A percentile compares a stretch with the other conserved stretches of the same genome.
phyloP scores from a whole-genome alignment of 2,888 invertebrate genomes.

The Linhomoeus sp. region DNA sequence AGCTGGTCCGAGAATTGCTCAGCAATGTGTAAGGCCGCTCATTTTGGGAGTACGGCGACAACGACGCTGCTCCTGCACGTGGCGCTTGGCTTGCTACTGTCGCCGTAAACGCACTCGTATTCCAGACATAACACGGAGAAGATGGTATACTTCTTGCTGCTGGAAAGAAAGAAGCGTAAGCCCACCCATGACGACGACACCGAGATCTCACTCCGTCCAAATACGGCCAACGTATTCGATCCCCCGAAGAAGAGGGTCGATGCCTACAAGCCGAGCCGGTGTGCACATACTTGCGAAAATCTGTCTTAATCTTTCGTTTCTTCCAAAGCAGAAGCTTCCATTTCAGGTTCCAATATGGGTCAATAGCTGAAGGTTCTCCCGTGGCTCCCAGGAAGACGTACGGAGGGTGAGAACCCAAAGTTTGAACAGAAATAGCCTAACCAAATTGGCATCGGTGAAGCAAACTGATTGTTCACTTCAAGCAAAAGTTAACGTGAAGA shows the following conservation, averaged over 20 bases:
- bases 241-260: conserved; percentile 86
- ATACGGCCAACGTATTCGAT: conserved; percentile 27
- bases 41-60: too few relatives aligned
- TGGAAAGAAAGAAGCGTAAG: conserved; percentile 81
- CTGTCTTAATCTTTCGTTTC: too few relatives aligned
- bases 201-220: conserved; percentile 38
- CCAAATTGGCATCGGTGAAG: too few relatives aligned
- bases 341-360: conserved; percentile 40
- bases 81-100: too few relatives aligned
- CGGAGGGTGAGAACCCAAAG: conserved; percentile 36
- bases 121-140: conserved; percentile 96
- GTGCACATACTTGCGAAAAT: too few relatives aligned
- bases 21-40: conserved; percentile 39
- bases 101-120: conserved; percentile 14
- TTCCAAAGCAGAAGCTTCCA: too few relatives aligned
- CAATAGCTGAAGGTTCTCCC: conserved; percentile 91
- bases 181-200: conserved; percentile 88
- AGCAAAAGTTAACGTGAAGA: too few relatives aligned
- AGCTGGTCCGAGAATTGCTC: conserved; percentile 72
- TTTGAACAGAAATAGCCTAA: neutral
- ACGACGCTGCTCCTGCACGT: too few relatives aligned
- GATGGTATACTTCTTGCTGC: conserved; percentile 80
- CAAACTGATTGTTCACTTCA: too few relatives aligned
- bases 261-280: conserved; percentile 61
- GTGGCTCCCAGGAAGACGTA: conserved; percentile 77